Percentiles rank a stretch among this genome's conserved stretches.
Conservation (phyloP, 2,113 vertebrate species). For the Chascanopsetta lugubris region DNA sequence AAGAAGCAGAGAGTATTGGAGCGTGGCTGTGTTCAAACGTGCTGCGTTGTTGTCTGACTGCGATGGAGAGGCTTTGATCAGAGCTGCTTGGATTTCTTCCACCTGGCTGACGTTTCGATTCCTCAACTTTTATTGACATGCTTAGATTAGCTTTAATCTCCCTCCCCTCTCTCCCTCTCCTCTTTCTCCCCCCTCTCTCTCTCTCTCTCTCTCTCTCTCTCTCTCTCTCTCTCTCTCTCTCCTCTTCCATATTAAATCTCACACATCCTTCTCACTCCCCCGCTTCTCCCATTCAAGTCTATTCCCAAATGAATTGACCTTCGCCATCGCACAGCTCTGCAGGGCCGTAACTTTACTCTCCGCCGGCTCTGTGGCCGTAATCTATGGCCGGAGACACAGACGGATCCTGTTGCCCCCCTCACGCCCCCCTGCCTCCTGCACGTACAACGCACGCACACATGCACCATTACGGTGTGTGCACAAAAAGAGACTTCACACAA, state of each 20-base stretch:
- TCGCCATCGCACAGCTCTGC: conserved; percentile 49
- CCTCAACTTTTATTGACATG: conserved; percentile 66
- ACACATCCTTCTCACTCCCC: conserved; percentile 32
- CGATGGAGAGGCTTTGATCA: conserved; percentile 61
- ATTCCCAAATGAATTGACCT: conserved; percentile 72
- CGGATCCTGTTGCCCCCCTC: conserved; percentile 66
- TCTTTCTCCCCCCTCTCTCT: conserved; percentile 26
- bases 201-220: conserved; percentile 31
- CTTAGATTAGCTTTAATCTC: conserved; percentile 64
- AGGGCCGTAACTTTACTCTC: conserved; percentile 62
- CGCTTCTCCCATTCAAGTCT: conserved; percentile 28
- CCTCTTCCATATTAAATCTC: conserved; percentile 56
- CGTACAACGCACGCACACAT: conserved; percentile 22
- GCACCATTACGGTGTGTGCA: neutral
- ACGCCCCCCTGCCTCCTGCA: conserved; percentile 27
- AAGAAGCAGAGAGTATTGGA: conserved; percentile 44
- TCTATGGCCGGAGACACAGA: conserved; percentile 62
- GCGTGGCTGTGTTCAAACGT: conserved; percentile 35
- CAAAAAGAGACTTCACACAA: conserved; percentile 31
- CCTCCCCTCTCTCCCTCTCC: conserved; percentile 52
- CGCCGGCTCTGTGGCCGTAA: conserved; percentile 49
- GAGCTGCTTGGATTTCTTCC: conserved; percentile 60
- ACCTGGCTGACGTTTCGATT: conserved; percentile 65
- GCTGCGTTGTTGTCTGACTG: conserved; percentile 45
- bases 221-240: conserved; percentile 35